phyloP scores from a whole-genome alignment of 2,113 vertebrate genomes.

The Illadopsis cleaveri region DNA sequence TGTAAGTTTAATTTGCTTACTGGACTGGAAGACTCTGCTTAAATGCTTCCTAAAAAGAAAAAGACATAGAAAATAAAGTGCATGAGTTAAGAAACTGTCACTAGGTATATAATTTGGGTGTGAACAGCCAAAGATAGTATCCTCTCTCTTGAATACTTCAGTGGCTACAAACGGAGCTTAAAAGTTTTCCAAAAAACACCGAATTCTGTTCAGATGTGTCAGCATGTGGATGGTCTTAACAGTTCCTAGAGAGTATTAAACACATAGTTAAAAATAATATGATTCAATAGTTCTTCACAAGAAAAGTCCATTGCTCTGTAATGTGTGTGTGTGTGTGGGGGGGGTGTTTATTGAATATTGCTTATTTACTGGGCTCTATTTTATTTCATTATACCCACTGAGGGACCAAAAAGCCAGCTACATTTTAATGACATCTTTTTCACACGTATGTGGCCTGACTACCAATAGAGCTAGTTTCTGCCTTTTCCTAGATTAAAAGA shows the following conservation, averaged over 20 bases:
- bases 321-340: not conserved
- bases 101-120: not conserved
- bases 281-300: not conserved
- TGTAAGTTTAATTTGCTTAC: not conserved
- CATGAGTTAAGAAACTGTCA: not conserved
- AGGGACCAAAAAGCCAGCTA: not conserved
- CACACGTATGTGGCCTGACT: not conserved
- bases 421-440: not conserved
- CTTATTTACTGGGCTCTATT: not conserved
- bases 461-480: not conserved
- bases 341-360: not conserved
- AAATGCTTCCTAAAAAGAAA: not conserved
- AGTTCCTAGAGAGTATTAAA: not conserved
- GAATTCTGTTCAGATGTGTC: not conserved
- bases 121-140: not conserved
- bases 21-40: not conserved
- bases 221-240: not conserved
- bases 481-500: not conserved
- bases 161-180: not conserved
- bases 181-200: not conserved
- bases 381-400: not conserved
- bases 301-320: not conserved
- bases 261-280: not conserved
- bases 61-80: not conserved
- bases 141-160: not conserved